These are phyloP conservation scores for Cygnus buccinator DNA, from an alignment of 2,113 vertebrate genomes.

Conservation along the genomic window DNA sequence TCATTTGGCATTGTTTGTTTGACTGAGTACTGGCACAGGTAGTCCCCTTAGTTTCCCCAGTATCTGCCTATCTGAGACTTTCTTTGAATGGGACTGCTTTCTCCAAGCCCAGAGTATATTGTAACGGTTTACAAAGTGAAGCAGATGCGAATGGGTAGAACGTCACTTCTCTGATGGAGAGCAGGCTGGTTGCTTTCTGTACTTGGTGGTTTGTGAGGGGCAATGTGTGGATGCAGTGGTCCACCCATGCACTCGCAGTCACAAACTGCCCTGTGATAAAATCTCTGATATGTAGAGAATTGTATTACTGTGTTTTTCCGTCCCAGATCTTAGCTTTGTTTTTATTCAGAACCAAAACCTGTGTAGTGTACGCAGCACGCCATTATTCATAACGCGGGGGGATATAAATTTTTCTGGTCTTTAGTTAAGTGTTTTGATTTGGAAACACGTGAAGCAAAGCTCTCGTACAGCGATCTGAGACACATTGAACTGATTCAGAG, in stretches of 20 bases:
- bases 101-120: neutral
- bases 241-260: neutral
- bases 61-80: accelerated
- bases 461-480: slow-evolving; percentile 13
- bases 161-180: accelerated
- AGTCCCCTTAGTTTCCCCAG: neutral
- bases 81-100: neutral
- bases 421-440: slow-evolving; percentile 38
- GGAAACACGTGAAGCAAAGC: slow-evolving; percentile 11
- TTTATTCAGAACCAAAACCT: slow-evolving; percentile 34
- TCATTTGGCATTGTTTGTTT: neutral
- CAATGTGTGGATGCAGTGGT: accelerated
- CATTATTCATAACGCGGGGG: neutral
- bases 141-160: neutral
- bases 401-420: slow-evolving; percentile 63
- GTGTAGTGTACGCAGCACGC: neutral
- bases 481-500: slow-evolving; percentile 63
- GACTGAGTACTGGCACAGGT: neutral
- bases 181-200: neutral
- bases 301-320: neutral
- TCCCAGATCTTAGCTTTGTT: slow-evolving; percentile 5
- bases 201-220: accelerated
- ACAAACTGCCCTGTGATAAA: neutral
- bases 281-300: neutral
- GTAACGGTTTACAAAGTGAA: neutral